These are phyloP conservation scores for Antechinus stuartii DNA, from an alignment of 2,113 vertebrate species.

Conservation along the genomic window DNA sequence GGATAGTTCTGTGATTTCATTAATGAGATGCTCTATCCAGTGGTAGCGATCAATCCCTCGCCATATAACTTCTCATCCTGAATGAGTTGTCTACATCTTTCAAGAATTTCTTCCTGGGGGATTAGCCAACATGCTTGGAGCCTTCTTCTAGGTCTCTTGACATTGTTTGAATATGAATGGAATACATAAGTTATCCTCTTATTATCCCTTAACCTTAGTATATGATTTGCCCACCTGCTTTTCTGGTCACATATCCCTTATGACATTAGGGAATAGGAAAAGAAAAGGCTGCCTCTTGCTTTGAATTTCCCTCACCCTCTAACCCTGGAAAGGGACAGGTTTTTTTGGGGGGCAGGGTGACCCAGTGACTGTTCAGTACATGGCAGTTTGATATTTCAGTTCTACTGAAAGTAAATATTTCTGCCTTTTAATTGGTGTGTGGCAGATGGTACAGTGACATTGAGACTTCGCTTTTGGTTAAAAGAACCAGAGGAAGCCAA, in stretches of 20 bases:
- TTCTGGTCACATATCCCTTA: neutral
- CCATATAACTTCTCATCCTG: neutral
- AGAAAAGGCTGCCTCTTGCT: neutral
- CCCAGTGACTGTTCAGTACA: neutral
- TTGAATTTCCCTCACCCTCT: neutral
- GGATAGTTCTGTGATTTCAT: neutral
- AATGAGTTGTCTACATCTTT: neutral
- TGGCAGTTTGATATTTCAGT: neutral
- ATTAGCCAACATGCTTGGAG: neutral
- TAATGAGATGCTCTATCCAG: neutral
- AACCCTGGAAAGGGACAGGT: neutral
- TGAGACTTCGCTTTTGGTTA: conserved; percentile 62
- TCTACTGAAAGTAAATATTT: conserved; percentile 18
- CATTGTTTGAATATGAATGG: neutral
- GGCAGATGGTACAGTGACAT: conserved; percentile 65
- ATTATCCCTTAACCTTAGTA: neutral
- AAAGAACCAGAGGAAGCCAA: neutral
- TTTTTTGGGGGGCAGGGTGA: neutral
- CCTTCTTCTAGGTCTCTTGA: neutral
- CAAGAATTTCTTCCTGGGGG: neutral
- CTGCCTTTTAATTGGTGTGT: conserved; percentile 37
- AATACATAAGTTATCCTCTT: neutral
- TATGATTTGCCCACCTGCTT: neutral
- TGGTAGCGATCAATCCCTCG: neutral
- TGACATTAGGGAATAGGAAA: neutral